Evolutionary conservation across 1,140 invertebrate genomes (phyloP).

Genomic region (Aleiodes sp.): DNA sequence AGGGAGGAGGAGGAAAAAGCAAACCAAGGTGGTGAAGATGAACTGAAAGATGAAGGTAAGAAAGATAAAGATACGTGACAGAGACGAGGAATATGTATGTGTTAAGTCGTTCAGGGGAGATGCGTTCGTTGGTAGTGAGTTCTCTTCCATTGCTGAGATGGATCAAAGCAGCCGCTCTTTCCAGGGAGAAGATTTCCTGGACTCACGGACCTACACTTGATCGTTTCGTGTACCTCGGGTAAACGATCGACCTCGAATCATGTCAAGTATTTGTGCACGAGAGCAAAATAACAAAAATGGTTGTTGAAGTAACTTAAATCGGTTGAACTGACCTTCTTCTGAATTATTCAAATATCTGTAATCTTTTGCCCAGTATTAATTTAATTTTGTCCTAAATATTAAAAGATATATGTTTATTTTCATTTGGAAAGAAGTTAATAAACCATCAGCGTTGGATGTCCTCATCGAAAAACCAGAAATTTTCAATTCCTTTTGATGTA

Average conservation of each 20-base stretch:
- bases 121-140: neutral
- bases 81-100: neutral
- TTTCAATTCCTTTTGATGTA: neutral
- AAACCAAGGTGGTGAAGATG: neutral
- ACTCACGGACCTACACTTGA: neutral
- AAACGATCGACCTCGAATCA: slow-evolving; percentile 7
- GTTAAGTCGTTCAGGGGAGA: neutral
- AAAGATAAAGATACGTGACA: neutral
- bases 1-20: neutral
- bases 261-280: neutral
- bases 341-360: neutral
- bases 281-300: neutral
- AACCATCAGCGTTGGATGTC: no score
- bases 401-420: no score
- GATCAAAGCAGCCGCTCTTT: slow-evolving; percentile 29
- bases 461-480: neutral
- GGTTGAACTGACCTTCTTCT: no score
- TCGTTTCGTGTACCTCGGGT: slow-evolving; percentile 16
- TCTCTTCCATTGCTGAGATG: slow-evolving; percentile 7
- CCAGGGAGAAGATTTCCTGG: slow-evolving; percentile 27
- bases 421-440: no score
- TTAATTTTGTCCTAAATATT: no score
- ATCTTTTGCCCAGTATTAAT: neutral
- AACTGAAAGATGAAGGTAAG: neutral
- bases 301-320: no score